Conservation (phyloP, 2,888 invertebrate genomes). For the Agrochola litura region DNA sequence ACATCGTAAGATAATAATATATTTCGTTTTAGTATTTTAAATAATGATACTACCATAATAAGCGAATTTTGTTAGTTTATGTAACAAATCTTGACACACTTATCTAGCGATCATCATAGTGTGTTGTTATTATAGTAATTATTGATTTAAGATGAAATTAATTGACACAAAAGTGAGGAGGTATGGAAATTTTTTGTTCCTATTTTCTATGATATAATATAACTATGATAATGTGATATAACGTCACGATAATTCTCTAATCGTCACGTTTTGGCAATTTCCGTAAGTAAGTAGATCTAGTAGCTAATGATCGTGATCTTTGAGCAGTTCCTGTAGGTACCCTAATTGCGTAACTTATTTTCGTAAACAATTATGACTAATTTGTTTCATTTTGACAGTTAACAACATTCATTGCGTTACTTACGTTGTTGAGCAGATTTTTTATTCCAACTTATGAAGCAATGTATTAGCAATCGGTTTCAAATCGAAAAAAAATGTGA, state of each 20-base stretch:
- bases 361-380: too few species aligned
- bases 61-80: conserved; percentile 25
- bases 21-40: conserved; percentile 2
- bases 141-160: conserved; percentile 16
- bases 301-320: not conserved
- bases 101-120: conserved; percentile 9
- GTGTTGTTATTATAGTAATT: conserved; percentile 9
- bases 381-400: too few species aligned
- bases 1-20: not conserved
- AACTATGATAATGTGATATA: conserved; percentile 21
- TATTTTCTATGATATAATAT: conserved; percentile 10
- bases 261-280: not conserved
- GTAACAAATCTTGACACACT: conserved; percentile 48
- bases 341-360: too few species aligned
- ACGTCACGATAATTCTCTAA: not conserved
- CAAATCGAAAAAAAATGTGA: too few species aligned
- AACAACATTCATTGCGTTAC: too few species aligned
- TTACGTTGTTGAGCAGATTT: too few species aligned
- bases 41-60: conserved; percentile 6
- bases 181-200: not conserved
- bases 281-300: not conserved
- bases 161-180: conserved; percentile 17
- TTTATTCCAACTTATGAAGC: too few species aligned
- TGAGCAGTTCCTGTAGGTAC: not conserved
- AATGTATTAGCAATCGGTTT: too few species aligned